Percentiles rank a stretch among this genome's conserved stretches.
phyloP scores from a whole-genome alignment of 2,113 vertebrate genomes.

The Colossoma macropomum region DNA sequence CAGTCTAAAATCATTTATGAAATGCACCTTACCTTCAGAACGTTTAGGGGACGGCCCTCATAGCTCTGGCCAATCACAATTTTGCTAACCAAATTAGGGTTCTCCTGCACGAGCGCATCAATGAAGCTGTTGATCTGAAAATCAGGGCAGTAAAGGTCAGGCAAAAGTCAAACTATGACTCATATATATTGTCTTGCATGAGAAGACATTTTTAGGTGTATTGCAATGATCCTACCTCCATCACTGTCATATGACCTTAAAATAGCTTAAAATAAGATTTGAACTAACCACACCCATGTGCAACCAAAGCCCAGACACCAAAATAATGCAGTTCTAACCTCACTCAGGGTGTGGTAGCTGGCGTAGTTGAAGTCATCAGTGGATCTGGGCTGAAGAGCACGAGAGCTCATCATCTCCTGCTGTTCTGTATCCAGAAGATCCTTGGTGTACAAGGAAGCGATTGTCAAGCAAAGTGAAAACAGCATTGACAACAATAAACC shows the following conservation, averaged over 20 bases:
- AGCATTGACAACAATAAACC: neutral
- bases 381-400: conserved; percentile 64
- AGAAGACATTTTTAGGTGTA: neutral
- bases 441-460: neutral
- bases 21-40: conserved; percentile 84
- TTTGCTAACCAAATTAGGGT: conserved; percentile 85
- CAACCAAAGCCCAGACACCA: neutral
- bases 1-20: neutral
- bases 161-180: neutral
- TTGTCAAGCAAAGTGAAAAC: neutral
- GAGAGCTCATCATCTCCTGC: conserved; percentile 73
- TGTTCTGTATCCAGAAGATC: conserved; percentile 80
- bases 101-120: conserved; percentile 82
- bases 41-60: conserved; percentile 81
- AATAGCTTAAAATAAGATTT: neutral
- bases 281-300: neutral
- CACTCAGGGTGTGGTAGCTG: conserved; percentile 83
- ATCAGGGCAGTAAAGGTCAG: neutral
- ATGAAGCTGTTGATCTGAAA: conserved; percentile 89
- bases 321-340: neutral
- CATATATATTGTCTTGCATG: neutral
- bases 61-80: conserved; percentile 87
- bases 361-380: conserved; percentile 77
- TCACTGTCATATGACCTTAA: neutral
- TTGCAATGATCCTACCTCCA: neutral